phyloP scores from a whole-genome alignment of 2,888 invertebrate genomes.

The Ophion obscuratus region DNA sequence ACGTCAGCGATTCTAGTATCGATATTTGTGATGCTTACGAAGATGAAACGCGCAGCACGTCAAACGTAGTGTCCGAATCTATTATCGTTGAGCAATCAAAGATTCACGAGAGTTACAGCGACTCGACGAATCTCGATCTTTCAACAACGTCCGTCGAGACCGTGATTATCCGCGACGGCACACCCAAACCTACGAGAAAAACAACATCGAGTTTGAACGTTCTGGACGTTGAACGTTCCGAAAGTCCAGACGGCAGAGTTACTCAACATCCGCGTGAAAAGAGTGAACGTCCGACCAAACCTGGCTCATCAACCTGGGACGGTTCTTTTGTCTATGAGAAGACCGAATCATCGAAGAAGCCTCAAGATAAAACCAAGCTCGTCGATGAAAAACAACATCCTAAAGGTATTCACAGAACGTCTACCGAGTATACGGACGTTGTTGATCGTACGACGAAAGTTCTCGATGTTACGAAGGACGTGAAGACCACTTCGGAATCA shows the following conservation, averaged over 20 bases:
- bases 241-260: slow-evolving; percentile 50
- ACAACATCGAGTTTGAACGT: slow-evolving; percentile 30
- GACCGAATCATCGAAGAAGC: slow-evolving; percentile 60
- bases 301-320: slow-evolving; percentile 74
- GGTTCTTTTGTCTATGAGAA: slow-evolving; percentile 75
- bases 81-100: slow-evolving; percentile 72
- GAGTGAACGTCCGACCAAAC: slow-evolving; percentile 67
- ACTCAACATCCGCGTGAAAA: slow-evolving; percentile 59
- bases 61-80: slow-evolving; percentile 69
- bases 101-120: slow-evolving; percentile 72
- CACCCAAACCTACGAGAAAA: slow-evolving; percentile 66
- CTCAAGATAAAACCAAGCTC: slow-evolving; percentile 48
- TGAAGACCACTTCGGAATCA: slow-evolving; percentile 45
- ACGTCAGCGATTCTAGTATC: slow-evolving; percentile 72
- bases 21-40: slow-evolving; percentile 66
- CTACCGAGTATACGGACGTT: slow-evolving; percentile 20
- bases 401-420: slow-evolving; percentile 43
- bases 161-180: slow-evolving; percentile 76
- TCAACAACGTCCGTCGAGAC: slow-evolving; percentile 77
- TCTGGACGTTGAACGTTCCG: slow-evolving; percentile 41
- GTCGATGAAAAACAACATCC: slow-evolving; percentile 60
- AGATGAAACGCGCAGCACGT: slow-evolving; percentile 59
- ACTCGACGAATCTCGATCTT: slow-evolving; percentile 74
- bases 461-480: slow-evolving; percentile 40
- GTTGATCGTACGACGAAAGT: slow-evolving; percentile 16